Evolutionary conservation across 2,797 vertebrate species (phyloP).

Genomic region (Oreortyx pictus): DNA sequence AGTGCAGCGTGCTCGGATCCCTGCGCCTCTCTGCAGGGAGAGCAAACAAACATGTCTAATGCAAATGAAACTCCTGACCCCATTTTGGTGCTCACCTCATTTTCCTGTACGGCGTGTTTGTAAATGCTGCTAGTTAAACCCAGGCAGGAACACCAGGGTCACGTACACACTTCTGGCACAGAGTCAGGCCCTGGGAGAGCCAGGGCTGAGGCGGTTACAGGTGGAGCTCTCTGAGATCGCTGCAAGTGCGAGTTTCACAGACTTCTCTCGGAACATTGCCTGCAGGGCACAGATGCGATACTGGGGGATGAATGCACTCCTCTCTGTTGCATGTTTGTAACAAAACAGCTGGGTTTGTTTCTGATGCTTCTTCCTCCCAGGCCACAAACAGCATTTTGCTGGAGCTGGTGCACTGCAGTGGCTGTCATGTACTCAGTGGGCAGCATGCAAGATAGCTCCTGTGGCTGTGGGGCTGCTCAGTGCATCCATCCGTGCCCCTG

Average conservation of each 20-base stretch:
- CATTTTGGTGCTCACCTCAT: neutral
- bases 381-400: neutral
- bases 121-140: neutral
- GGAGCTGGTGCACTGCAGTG: neutral
- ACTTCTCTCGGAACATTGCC: constrained; percentile 48
- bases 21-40: neutral
- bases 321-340: constrained; percentile 6
- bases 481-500: accelerated
- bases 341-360: neutral
- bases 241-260: constrained; percentile 51
- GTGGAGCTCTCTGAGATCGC: constrained; percentile 61
- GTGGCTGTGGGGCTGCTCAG: accelerated
- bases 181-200: neutral
- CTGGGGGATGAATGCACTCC: neutral
- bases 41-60: accelerated
- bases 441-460: accelerated
- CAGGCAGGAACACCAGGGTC: neutral
- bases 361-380: neutral
- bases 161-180: neutral
- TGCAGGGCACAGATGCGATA: constrained; percentile 53
- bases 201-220: neutral
- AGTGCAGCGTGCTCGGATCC: neutral
- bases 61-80: neutral
- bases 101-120: neutral
- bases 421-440: accelerated